These are phyloP conservation scores for Caenorhabditis sp. DNA, from an alignment of 2,888 invertebrate species.

Conservation along the genomic window DNA sequence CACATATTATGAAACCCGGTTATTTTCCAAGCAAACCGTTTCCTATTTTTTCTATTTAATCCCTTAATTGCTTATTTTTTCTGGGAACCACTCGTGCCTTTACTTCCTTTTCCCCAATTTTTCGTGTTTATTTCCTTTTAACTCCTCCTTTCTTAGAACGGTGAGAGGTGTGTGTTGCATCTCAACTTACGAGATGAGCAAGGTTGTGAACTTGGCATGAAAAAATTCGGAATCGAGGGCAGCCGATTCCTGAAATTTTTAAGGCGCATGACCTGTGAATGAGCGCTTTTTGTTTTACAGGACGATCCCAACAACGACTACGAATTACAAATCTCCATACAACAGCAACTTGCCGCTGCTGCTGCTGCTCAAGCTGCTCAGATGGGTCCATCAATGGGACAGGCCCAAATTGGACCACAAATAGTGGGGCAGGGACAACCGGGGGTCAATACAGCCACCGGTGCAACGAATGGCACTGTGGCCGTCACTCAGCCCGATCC, in stretches of 20 bases:
- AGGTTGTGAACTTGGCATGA: constrained; percentile 64
- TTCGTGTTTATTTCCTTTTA: constrained; percentile 25
- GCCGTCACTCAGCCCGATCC: constrained; percentile 68
- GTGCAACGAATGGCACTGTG: constrained; percentile 43
- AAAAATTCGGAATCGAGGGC: constrained; percentile 44
- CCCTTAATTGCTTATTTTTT: constrained; percentile 39
- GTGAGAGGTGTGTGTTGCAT: constrained; percentile 56
- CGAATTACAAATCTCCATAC: constrained; percentile 70
- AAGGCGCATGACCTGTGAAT: constrained; percentile 68
- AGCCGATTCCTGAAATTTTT: constrained; percentile 43
- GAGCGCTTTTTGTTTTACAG: constrained; percentile 71
- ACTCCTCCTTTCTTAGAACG: constrained; percentile 29
- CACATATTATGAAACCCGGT: too few relatives aligned
- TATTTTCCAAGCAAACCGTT: constrained; percentile 5
- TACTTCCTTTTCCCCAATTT: constrained; percentile 10
- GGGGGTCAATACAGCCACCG: constrained; percentile 36
- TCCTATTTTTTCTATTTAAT: constrained; percentile 27
- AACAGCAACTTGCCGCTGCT: constrained; percentile 69
- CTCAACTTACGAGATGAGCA: constrained; percentile 48
- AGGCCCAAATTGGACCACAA: constrained; percentile 61
- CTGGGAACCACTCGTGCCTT: constrained; percentile 7
- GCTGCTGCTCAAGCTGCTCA: constrained; percentile 55
- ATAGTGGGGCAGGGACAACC: constrained; percentile 50
- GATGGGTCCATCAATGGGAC: constrained; percentile 34
- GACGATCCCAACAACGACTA: constrained; percentile 67